These are phyloP conservation scores for Protonemura montana DNA, from an alignment of 2,888 invertebrate species.

Conservation along the genomic window DNA sequence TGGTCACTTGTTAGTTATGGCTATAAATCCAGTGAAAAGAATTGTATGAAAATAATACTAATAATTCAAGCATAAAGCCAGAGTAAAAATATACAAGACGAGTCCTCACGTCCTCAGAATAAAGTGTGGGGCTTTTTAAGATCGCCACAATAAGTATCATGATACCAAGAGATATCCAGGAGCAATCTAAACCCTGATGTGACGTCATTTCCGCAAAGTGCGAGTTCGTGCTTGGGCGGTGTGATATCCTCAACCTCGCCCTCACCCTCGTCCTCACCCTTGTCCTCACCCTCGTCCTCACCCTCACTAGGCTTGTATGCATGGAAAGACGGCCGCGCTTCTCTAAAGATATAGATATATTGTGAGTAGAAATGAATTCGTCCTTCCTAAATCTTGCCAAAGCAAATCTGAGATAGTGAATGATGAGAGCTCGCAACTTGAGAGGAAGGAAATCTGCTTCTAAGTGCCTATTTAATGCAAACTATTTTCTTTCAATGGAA, in stretches of 20 bases:
- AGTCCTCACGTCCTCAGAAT: not conserved
- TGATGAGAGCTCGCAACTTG: not conserved
- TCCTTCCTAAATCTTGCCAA: not conserved
- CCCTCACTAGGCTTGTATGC: not conserved
- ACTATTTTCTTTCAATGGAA: not conserved
- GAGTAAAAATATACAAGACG: not conserved
- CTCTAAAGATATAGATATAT: not conserved
- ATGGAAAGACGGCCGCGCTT: not conserved
- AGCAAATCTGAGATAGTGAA: not conserved
- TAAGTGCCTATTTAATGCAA: conserved; percentile 9
- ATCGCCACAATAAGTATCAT: not conserved
- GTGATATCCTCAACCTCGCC: too few relatives aligned
- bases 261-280: too few relatives aligned
- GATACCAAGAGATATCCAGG: not conserved
- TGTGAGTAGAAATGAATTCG: not conserved
- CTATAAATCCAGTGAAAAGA: too few relatives aligned
- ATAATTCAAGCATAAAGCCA: not conserved
- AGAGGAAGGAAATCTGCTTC: not conserved
- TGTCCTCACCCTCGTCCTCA: not conserved
- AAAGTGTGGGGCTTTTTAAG: not conserved
- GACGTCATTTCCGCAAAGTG: not conserved
- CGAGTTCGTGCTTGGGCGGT: not conserved
- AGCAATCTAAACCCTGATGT: not conserved
- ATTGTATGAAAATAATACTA: not conserved
- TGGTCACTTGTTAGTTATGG: too few relatives aligned